Percentiles rank a stretch among this genome's conserved stretches.
Conservation (phyloP, 2,797 vertebrate species). For the Poecilia gillii region DNA sequence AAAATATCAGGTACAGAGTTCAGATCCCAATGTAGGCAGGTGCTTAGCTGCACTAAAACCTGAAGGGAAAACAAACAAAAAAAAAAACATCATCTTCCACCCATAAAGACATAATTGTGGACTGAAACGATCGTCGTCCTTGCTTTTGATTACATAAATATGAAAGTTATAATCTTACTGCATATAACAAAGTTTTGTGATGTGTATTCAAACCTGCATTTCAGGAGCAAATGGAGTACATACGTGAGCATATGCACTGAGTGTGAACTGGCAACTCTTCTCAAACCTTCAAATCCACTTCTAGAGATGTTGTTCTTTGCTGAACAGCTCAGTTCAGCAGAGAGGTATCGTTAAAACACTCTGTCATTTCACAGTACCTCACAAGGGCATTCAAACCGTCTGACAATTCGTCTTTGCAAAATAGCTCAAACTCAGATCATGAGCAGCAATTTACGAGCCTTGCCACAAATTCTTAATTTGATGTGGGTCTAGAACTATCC, state of each 20-base stretch:
- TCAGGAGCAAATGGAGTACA: not conserved
- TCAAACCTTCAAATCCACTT: not conserved
- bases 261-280: not conserved
- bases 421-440: not conserved
- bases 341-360: not conserved
- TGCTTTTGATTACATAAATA: not conserved
- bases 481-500: not conserved
- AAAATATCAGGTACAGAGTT: slow-evolving; percentile 38
- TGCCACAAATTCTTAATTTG: not conserved
- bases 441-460: not conserved
- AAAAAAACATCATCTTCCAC: not conserved
- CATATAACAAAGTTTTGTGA: not conserved
- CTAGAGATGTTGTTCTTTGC: not conserved
- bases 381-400: not conserved
- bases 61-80: not conserved
- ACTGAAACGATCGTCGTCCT: not conserved
- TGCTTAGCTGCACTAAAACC: not conserved
- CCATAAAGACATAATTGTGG: not conserved
- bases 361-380: not conserved
- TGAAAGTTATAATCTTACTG: not conserved
- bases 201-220: not conserved
- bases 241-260: not conserved
- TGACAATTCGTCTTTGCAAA: not conserved
- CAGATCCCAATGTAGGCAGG: slow-evolving; percentile 22
- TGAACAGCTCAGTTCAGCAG: not conserved